Percentiles rank a stretch among this genome's conserved stretches.
Conservation (phyloP, 2,797 vertebrate genomes). For the Gephyroberyx darwinii region DNA sequence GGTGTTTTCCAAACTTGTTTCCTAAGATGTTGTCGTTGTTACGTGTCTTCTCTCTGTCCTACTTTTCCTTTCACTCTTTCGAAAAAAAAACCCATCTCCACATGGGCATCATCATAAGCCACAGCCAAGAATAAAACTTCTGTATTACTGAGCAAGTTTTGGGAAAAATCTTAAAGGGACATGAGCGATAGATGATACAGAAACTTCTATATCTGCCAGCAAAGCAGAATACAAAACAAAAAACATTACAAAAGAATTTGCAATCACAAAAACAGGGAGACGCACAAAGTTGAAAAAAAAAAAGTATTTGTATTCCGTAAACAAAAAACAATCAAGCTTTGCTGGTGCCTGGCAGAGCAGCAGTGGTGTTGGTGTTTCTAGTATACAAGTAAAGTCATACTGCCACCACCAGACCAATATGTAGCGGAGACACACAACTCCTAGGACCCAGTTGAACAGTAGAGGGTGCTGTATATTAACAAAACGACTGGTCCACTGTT, state of each 20-base stretch:
- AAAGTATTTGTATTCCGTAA: neutral
- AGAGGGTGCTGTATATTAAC: slow-evolving; percentile 68
- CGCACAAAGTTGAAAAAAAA: neutral
- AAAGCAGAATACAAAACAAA: neutral
- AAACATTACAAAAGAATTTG: neutral
- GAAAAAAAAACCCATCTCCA: neutral
- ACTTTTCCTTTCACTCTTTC: slow-evolving; percentile 35
- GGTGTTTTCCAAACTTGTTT: slow-evolving; percentile 34
- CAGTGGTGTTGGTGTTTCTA: neutral
- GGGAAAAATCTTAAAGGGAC: neutral
- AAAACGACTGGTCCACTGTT: slow-evolving; percentile 15
- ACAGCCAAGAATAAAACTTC: slow-evolving; percentile 9
- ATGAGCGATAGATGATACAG: too few relatives aligned
- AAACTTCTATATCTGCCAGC: slow-evolving; percentile 4
- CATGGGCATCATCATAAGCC: neutral
- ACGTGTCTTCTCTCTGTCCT: slow-evolving; percentile 3
- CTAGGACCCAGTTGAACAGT: slow-evolving; percentile 46
- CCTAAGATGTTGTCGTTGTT: neutral
- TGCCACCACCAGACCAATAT: slow-evolving; percentile 47
- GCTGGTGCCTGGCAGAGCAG: neutral
- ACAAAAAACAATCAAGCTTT: neutral
- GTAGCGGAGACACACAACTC: neutral
- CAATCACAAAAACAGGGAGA: neutral
- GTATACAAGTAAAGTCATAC: slow-evolving; percentile 6
- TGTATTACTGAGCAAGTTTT: neutral